Evolutionary conservation across 2,888 invertebrate genomes (phyloP).

Genomic region (Listrodromus nycthemerus): DNA sequence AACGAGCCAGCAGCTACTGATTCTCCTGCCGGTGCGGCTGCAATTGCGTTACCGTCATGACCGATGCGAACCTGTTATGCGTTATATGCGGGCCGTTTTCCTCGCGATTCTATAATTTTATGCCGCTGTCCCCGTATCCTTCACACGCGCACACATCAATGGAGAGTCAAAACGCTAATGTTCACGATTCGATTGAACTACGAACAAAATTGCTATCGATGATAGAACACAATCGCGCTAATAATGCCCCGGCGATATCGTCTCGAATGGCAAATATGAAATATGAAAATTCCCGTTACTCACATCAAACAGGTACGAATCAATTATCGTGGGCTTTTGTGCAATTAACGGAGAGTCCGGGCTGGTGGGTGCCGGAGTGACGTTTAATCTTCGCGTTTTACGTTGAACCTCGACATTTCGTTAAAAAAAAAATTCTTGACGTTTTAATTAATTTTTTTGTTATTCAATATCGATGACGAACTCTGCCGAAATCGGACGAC

Average conservation of each 20-base stretch:
- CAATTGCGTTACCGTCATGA: conserved; percentile 49
- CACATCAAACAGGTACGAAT: background rate
- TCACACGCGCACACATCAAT: conserved; percentile 4
- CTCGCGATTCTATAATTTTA: conserved; percentile 57
- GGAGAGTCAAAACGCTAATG: background rate
- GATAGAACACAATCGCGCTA: conserved; percentile 1
- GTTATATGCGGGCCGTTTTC: conserved; percentile 47
- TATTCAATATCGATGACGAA: no score
- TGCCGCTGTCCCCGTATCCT: conserved; percentile 8
- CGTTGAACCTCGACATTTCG: background rate
- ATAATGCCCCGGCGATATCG: background rate
- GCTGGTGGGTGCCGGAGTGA: background rate
- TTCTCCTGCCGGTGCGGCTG: conserved; percentile 13
- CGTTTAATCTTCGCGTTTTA: background rate
- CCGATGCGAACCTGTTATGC: conserved; percentile 44
- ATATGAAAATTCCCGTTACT: background rate
- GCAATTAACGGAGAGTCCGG: background rate
- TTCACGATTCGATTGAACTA: background rate
- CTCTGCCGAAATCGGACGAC: no score
- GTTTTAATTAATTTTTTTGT: no score
- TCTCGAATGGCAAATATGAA: background rate
- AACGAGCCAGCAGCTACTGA: conserved; percentile 59
- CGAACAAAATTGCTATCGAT: conserved; percentile 1
- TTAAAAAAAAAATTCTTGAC: background rate
- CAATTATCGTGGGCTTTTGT: background rate